These are phyloP conservation scores for Lucinisca nassula DNA, from an alignment of 2,888 invertebrate species.

Conservation along the genomic window DNA sequence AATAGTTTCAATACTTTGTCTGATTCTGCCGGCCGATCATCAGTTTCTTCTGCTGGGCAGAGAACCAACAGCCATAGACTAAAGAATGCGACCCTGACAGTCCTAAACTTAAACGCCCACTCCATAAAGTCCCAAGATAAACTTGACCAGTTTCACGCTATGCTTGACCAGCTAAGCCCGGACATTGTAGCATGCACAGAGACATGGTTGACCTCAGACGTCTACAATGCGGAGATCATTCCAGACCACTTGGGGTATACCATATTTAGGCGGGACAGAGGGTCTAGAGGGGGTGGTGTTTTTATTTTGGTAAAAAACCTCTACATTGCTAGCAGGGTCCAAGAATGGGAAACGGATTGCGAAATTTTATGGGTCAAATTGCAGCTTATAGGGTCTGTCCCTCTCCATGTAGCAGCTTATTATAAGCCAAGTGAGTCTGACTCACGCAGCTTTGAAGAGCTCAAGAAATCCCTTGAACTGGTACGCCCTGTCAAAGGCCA, in stretches of 20 bases:
- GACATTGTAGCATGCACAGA: neutral
- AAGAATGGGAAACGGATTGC: neutral
- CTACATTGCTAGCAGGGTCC: conserved; percentile 3
- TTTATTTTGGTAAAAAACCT: conserved; percentile 1
- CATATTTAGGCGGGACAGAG: neutral
- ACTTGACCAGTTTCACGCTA: neutral
- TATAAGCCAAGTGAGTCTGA: neutral
- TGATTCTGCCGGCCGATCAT: neutral
- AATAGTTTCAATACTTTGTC: conserved; percentile 1
- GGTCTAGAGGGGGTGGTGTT: neutral
- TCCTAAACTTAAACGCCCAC: neutral
- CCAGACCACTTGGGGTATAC: neutral
- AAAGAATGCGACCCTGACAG: neutral
- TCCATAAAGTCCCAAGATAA: neutral
- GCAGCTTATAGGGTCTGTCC: neutral
- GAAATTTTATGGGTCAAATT: neutral
- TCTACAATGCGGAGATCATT: neutral
- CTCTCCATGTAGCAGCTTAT: neutral
- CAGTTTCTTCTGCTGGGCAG: conserved; percentile 3
- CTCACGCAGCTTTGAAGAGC: neutral
- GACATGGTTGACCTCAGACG: neutral
- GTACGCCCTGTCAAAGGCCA: neutral
- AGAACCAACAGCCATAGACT: neutral
- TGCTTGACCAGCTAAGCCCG: neutral
- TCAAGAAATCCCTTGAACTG: neutral